These are phyloP conservation scores for Scotopteryx bipunctaria DNA, from an alignment of 2,888 invertebrate species.

Conservation along the genomic window DNA sequence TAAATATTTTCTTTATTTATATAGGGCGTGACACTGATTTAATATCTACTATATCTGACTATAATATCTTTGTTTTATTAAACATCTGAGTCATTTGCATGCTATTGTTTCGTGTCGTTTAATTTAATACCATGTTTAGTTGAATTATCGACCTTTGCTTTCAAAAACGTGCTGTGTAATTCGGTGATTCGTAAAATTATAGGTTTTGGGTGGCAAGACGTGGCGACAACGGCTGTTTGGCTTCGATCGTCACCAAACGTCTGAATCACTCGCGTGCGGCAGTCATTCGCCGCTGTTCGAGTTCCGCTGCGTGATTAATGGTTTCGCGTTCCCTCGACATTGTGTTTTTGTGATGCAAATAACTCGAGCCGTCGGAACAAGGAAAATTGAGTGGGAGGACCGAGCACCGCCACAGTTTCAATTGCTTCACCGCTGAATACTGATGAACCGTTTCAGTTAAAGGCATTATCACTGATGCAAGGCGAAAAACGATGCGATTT, in stretches of 20 bases:
- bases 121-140: background rate
- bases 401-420: slow-evolving; percentile 78
- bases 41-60: no score
- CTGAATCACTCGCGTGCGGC: slow-evolving; percentile 78
- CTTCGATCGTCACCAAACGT: slow-evolving; percentile 67
- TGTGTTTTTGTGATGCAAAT: slow-evolving; percentile 84
- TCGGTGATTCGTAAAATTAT: slow-evolving; percentile 14
- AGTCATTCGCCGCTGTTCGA: slow-evolving; percentile 72
- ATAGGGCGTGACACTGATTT: no score
- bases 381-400: slow-evolving; percentile 80
- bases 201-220: slow-evolving; percentile 24
- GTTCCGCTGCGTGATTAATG: slow-evolving; percentile 80
- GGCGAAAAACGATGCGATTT: slow-evolving; percentile 45
- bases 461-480: slow-evolving; percentile 68
- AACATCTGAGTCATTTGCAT: background rate
- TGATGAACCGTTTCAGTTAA: slow-evolving; percentile 76
- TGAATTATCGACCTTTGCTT: background rate
- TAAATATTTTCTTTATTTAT: no score
- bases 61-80: background rate
- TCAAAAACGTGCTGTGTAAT: background rate
- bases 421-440: slow-evolving; percentile 80
- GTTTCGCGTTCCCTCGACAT: slow-evolving; percentile 78
- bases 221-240: slow-evolving; percentile 42
- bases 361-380: slow-evolving; percentile 80
- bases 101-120: background rate